phyloP scores from a whole-genome alignment of 2,888 invertebrate genomes.

The Mesorhabditis spiculigera region DNA sequence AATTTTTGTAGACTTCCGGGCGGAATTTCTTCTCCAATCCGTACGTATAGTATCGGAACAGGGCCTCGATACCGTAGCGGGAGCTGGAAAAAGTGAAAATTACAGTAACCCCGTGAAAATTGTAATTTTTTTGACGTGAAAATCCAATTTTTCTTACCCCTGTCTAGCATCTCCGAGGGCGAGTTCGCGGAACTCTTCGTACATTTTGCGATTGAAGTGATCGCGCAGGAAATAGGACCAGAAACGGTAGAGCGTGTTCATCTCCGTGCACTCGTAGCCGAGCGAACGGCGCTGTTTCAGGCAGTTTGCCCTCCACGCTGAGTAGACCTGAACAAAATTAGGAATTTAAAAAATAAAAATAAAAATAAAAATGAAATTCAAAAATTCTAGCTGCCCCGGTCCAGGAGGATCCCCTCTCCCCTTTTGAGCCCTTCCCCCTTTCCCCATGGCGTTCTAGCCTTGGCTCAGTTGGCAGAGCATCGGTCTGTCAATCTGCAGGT shows the following conservation, averaged over 20 bases:
- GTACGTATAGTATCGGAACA: constrained; percentile 94
- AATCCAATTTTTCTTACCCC: constrained; percentile 73
- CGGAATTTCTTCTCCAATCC: constrained; percentile 93
- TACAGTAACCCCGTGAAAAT: not conserved
- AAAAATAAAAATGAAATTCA: not conserved
- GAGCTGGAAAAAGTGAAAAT: constrained; percentile 30
- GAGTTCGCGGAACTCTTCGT: constrained; percentile 84
- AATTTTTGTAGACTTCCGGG: constrained; percentile 89
- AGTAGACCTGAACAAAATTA: constrained; percentile 70
- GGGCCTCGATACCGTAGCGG: constrained; percentile 68
- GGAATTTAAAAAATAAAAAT: not conserved
- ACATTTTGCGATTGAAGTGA: constrained; percentile 96
- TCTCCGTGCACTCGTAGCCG: constrained; percentile 92
- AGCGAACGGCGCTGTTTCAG: constrained; percentile 87
- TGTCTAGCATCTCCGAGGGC: constrained; percentile 88
- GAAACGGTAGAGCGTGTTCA: constrained; percentile 98
- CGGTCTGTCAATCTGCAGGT: too few species aligned
- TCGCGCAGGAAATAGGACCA: constrained; percentile 99
- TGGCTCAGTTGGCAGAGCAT: too few species aligned
- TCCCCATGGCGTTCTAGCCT: too few species aligned
- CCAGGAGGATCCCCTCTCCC: too few species aligned
- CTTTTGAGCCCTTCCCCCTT: too few species aligned
- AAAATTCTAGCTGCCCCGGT: too few species aligned
- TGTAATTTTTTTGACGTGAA: not conserved
- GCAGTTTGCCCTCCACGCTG: constrained; percentile 89